Evolutionary conservation across 2,888 invertebrate species (phyloP), one percentile per base, ranked within the genome.

Genomic region (Seira sanloemensis): DNA sequence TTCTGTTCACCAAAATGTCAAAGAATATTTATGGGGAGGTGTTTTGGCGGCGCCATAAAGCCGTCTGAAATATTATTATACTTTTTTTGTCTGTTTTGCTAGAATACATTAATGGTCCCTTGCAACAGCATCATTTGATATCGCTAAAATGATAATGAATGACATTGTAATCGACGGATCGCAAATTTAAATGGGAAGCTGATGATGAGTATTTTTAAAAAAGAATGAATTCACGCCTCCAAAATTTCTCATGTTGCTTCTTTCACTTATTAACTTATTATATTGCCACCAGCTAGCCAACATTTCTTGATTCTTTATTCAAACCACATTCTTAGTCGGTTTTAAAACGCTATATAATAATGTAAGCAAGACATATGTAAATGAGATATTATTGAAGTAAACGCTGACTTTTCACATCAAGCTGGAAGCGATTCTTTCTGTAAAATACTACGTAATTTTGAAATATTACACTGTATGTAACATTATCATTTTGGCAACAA

Each of bases 1-100:
- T 72, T 58, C 65, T 69, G 68, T 37, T 37, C 68, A 76, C 69
- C 75, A 75, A n/a, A 81, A 81, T 81, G 81, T 81, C 81, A 81
- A 81, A 81, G 69, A 81, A 68, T 81, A 81, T 81, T 81, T 81
- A 81, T 66, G 69, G 25, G 74, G 19, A 66, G 23, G 74, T 75
- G 75, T 81, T 76, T 75, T 37, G 12, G 5, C 71, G 81, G 81
- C 81, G 81, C 81, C 81, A 81, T 67, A 37, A n/a, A 37, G 37
- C 5, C 23, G 81, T 81, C 81, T 81, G 76, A 62, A 69, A 26
- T 37, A 37, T 12, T 37, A 37, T 37, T 37, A 37, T 9, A 5
- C 37, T 12, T 37, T 37, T n/a, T 37, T 37, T n/a, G n/a, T n/a
- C n/a, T 37, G 37, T 37, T 37, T 37, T 12, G 37, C 37, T 37